Conservation (phyloP, 2,113 vertebrate genomes). For the Gyps fulvus region DNA sequence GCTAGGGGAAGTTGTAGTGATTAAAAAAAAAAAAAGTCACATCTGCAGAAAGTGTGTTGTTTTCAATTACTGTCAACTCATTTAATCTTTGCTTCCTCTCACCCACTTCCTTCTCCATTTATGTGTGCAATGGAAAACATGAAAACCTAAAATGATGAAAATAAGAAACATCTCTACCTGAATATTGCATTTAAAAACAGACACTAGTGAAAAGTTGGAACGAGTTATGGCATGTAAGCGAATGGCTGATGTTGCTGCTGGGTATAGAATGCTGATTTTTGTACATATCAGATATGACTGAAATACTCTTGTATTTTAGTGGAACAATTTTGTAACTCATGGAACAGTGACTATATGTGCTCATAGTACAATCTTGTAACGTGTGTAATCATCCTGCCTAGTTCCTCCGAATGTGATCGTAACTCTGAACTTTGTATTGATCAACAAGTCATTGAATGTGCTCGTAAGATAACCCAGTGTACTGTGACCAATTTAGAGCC, state of each 20-base stretch:
- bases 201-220: not conserved
- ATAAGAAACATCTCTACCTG: not conserved
- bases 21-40: not conserved
- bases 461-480: not conserved
- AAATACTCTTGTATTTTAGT: not conserved
- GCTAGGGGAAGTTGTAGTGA: not conserved
- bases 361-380: not conserved
- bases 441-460: not conserved
- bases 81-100: conserved; percentile 8
- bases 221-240: not conserved
- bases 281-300: not conserved
- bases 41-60: not conserved
- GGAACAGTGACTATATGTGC: not conserved
- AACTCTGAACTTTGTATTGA: not conserved
- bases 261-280: not conserved
- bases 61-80: not conserved
- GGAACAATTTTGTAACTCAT: not conserved
- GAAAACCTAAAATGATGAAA: not conserved
- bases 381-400: not conserved
- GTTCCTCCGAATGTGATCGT: accelerated
- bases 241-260: not conserved
- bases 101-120: not conserved
- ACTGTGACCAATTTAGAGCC: not conserved
- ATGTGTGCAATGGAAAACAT: not conserved
- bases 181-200: not conserved